These are phyloP conservation scores for Sericinus montela DNA, from an alignment of 2,888 invertebrate genomes.

Conservation along the genomic window DNA sequence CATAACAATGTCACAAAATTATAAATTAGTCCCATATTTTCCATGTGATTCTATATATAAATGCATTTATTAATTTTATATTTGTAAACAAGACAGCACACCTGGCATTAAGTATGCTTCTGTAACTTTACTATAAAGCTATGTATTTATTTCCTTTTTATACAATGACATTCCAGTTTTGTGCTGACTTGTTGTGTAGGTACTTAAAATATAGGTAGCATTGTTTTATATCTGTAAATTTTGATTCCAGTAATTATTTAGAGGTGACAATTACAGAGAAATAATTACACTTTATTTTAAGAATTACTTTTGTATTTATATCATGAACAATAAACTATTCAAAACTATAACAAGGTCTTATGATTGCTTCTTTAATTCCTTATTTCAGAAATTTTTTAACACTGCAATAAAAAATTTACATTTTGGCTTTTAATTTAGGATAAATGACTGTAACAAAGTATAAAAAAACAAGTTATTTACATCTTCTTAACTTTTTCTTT, in stretches of 20 bases:
- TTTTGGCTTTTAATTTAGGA: no score
- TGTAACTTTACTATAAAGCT: conserved; percentile 24
- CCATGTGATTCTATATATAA: conserved; percentile 23
- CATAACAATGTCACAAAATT: background rate
- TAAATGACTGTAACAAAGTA: background rate
- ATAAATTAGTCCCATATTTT: background rate
- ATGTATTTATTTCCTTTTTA: conserved; percentile 34
- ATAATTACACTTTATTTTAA: conserved; percentile 29
- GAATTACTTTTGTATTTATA: conserved; percentile 54
- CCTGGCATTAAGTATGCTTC: conserved; percentile 30
- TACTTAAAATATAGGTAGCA: conserved; percentile 52
- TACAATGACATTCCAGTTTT: conserved; percentile 64
- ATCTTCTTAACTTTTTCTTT: conserved; percentile 70
- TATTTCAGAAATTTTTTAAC: background rate
- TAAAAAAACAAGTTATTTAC: conserved; percentile 28
- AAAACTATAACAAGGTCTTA: conserved; percentile 31
- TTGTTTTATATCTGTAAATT: conserved; percentile 63
- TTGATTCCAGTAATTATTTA: conserved; percentile 53
- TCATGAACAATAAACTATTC: conserved; percentile 56
- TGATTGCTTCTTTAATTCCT: conserved; percentile 21
- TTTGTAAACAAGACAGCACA: conserved; percentile 56
- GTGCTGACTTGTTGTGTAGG: conserved; percentile 71
- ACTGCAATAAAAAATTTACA: no score
- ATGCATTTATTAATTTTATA: conserved; percentile 65
- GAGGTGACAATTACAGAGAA: conserved; percentile 23